phyloP scores from a whole-genome alignment of 2,888 invertebrate genomes.

The Erebia epiphron region DNA sequence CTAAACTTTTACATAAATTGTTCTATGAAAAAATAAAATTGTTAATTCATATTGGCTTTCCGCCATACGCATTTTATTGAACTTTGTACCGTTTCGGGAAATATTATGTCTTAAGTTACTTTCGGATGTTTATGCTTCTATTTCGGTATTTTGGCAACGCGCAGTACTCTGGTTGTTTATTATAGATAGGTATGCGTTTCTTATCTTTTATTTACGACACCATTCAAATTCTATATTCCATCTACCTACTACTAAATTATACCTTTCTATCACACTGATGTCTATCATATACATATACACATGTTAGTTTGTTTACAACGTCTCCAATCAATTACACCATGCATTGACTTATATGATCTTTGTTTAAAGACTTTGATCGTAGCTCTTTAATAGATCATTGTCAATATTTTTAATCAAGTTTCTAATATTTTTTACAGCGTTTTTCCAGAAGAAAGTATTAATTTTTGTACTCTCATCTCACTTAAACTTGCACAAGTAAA shows the following conservation, averaged over 20 bases:
- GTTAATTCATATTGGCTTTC: constrained; percentile 58
- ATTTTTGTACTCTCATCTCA: too few relatives aligned
- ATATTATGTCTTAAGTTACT: constrained; percentile 62
- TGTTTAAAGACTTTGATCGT: constrained; percentile 9
- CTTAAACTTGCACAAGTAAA: too few relatives aligned
- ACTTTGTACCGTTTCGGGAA: constrained; percentile 78
- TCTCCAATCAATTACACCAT: constrained; percentile 11
- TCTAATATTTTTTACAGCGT: too few relatives aligned
- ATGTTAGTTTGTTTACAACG: constrained; percentile 14
- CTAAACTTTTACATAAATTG: constrained; percentile 2
- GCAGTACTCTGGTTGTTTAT: constrained; percentile 30
- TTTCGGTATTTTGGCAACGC: constrained; percentile 68
- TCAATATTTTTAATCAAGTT: neutral
- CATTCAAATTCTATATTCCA: neutral
- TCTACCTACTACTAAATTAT: constrained; percentile 1
- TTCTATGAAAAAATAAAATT: constrained; percentile 41
- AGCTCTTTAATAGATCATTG: neutral
- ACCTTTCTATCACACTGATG: neutral
- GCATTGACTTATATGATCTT: constrained; percentile 8
- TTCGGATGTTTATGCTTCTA: constrained; percentile 68
- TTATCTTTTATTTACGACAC: neutral
- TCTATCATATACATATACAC: neutral
- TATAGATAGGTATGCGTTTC: constrained; percentile 8
- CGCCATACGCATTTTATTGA: constrained; percentile 69
- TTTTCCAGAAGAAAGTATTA: too few relatives aligned